These are phyloP conservation scores for Choloepus didactylus DNA, from an alignment of 2,797 vertebrate genomes.

Conservation along the genomic window DNA sequence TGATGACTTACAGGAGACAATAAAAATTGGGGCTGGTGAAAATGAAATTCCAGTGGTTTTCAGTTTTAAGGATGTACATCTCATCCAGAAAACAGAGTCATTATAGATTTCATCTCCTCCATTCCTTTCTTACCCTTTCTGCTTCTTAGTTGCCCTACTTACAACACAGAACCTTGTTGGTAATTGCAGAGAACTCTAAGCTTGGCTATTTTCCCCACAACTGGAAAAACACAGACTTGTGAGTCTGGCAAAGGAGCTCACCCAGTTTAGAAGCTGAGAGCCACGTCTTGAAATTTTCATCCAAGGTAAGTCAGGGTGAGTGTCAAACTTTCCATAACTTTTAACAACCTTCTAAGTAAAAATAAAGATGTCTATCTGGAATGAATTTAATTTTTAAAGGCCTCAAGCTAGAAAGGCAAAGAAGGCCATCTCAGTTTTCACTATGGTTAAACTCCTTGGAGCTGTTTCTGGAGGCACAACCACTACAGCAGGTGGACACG, in stretches of 20 bases:
- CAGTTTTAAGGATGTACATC: not conserved
- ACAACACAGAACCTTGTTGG: not conserved
- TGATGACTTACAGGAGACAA: not conserved
- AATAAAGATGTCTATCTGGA: constrained; percentile 43
- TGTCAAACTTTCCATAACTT: constrained; percentile 64
- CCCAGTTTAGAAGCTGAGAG: constrained; percentile 3
- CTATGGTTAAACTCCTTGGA: not conserved
- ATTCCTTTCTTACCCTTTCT: not conserved
- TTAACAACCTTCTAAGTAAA: constrained; percentile 42
- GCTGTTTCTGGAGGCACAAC: not conserved
- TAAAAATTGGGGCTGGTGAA: not conserved
- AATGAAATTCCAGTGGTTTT: constrained; percentile 6
- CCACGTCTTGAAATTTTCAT: constrained; percentile 46
- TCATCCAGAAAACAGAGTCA: not conserved
- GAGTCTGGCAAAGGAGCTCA: not conserved
- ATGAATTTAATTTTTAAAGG: not conserved
- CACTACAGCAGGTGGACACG: rapidly evolving
- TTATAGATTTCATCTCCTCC: not conserved
- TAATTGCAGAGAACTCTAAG: not conserved
- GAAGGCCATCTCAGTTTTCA: not conserved
- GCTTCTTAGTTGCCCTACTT: not conserved
- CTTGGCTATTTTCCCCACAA: not conserved
- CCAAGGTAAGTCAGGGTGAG: not conserved
- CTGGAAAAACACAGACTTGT: not conserved
- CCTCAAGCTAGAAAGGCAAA: not conserved